Percentiles rank a stretch among this genome's conserved stretches.
Conservation (phyloP, 2,113 vertebrate species). For the Aptenodytes forsteri region DNA sequence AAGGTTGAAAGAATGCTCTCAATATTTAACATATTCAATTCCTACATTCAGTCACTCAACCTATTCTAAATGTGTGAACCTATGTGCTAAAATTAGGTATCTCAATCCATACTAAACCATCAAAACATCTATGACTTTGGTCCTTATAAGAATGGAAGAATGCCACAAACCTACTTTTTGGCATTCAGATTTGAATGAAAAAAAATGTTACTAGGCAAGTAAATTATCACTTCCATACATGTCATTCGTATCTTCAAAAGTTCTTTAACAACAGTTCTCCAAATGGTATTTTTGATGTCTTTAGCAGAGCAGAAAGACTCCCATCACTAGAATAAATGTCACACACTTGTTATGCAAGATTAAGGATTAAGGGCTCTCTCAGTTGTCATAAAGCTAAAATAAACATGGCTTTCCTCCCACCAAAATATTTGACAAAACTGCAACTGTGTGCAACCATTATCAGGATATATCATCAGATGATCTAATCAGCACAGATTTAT, state of each 20-base stretch:
- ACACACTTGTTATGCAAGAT: neutral
- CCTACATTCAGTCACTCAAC: neutral
- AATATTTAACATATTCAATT: neutral
- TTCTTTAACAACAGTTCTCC: neutral
- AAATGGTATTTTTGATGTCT: neutral
- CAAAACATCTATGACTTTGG: neutral
- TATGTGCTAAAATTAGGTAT: neutral
- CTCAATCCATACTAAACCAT: neutral
- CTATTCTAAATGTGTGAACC: neutral
- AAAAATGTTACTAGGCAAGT: neutral
- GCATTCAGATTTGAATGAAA: neutral
- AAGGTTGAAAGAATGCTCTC: neutral
- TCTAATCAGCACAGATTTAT: neutral
- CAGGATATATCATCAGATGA: neutral
- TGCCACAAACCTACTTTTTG: neutral
- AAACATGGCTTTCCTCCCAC: neutral
- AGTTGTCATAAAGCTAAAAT: neutral
- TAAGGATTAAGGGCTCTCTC: neutral
- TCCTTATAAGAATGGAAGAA: neutral
- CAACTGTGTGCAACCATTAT: neutral
- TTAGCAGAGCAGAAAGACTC: neutral
- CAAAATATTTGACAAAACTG: neutral
- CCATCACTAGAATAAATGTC: neutral
- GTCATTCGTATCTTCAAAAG: neutral
- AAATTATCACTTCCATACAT: neutral